phyloP scores from a whole-genome alignment of 1,140 invertebrate species.

The Drosophila quadrilineata region DNA sequence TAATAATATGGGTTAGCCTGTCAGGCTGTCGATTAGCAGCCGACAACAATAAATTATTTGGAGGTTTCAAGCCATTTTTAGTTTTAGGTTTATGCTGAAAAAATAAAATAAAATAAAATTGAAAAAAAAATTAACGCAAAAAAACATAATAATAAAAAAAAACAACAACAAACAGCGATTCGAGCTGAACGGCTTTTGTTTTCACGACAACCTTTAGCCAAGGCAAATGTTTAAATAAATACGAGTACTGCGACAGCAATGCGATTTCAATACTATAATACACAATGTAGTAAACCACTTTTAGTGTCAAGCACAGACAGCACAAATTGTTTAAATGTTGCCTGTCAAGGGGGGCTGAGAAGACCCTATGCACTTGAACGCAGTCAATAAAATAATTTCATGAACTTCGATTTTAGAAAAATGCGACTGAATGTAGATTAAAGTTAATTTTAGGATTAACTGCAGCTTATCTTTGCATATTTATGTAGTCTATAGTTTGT shows the following conservation, averaged over 20 bases:
- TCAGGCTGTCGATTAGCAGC: slow-evolving; percentile 13
- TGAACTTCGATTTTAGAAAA: no score
- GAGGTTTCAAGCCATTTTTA: slow-evolving; percentile 63
- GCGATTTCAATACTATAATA: slow-evolving; percentile 61
- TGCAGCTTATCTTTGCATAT: no score
- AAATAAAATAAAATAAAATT: not conserved
- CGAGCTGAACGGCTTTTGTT: slow-evolving; percentile 51
- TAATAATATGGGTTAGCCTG: not conserved
- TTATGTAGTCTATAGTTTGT: no score
- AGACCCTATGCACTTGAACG: slow-evolving; percentile 6
- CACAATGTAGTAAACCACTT: no score
- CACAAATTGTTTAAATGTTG: slow-evolving; percentile 8
- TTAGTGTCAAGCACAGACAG: slow-evolving; percentile 32
- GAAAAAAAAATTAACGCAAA: not conserved
- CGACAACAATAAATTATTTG: slow-evolving; percentile 71
- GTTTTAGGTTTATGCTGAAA: slow-evolving; percentile 57
- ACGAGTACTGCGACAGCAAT: no score
- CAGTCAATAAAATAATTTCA: no score
- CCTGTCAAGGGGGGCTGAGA: no score
- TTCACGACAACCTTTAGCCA: slow-evolving; percentile 57
- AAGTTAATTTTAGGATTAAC: no score
- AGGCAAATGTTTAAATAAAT: slow-evolving; percentile 64
- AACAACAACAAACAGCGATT: no score
- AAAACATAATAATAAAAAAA: not conserved
- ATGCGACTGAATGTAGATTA: no score